phyloP scores from a whole-genome alignment of 2,797 vertebrate genomes.

The Picus viridis region DNA sequence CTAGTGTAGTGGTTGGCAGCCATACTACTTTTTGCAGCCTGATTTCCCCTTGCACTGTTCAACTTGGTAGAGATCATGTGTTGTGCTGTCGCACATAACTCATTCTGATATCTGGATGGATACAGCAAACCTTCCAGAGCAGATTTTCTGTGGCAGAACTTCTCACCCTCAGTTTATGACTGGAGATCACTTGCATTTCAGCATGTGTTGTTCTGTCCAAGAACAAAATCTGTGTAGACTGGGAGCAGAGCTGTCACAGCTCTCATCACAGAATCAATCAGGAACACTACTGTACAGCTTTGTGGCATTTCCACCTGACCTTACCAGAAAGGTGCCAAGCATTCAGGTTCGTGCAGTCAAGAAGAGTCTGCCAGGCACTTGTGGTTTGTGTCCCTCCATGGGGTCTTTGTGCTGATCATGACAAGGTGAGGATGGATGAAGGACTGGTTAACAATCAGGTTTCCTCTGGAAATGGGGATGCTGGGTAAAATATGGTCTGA shows the following conservation, averaged over 20 bases:
- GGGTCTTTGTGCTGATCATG: background rate
- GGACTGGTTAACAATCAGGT: background rate
- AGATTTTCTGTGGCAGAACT: background rate
- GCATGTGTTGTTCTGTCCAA: background rate
- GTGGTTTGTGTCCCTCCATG: background rate
- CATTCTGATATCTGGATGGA: too few species aligned
- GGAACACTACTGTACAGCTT: too few species aligned
- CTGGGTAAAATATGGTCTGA: background rate
- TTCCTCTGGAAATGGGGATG: background rate
- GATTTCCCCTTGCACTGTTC: too few species aligned
- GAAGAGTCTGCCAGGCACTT: background rate
- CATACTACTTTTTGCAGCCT: too few species aligned
- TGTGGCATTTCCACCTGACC: background rate
- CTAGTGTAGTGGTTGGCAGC: background rate
- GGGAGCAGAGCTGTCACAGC: background rate
- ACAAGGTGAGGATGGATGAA: background rate
- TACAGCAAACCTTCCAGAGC: too few species aligned
- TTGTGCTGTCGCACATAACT: too few species aligned
- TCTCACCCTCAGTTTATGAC: fast-evolving
- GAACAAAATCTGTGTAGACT: fast-evolving
- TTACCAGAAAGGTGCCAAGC: too few species aligned
- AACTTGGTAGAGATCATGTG: too few species aligned
- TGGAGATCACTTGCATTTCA: fast-evolving
- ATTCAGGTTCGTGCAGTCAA: background rate
- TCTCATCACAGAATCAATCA: background rate